phyloP scores from a whole-genome alignment of 1,140 invertebrate genomes.

The Microvelia longipes region DNA sequence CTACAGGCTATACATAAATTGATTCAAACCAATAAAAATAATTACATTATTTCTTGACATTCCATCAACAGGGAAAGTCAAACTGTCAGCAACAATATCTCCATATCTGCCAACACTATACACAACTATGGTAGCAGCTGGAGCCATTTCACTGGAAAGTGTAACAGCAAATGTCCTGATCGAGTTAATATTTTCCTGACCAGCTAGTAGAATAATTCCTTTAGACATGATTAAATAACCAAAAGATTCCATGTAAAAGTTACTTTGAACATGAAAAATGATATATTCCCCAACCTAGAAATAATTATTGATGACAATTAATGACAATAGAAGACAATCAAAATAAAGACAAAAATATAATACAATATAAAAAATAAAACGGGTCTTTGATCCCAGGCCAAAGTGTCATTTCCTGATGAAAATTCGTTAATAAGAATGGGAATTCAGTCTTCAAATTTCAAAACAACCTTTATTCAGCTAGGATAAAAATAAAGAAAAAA shows the following conservation, averaged over 20 bases:
- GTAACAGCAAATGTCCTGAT: conserved; percentile 78
- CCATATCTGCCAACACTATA: conserved; percentile 72
- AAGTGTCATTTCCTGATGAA: no score
- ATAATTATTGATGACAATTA: conserved; percentile 5
- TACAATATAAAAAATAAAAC: no score
- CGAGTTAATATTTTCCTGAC: conserved; percentile 49
- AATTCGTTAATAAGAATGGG: no score
- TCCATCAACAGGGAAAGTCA: conserved; percentile 89
- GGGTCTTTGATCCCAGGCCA: no score
- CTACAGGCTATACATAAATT: no score
- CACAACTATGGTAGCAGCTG: conserved; percentile 73
- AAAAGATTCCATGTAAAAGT: conserved; percentile 76
- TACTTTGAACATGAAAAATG: conserved; percentile 83
- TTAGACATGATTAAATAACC: conserved; percentile 84
- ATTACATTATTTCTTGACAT: conserved; percentile 75
- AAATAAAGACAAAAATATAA: no score
- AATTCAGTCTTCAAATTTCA: no score
- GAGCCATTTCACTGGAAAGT: conserved; percentile 85
- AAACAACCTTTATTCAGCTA: no score
- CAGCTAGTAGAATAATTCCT: conserved; percentile 55
- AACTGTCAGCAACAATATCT: conserved; percentile 73
- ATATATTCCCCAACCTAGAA: conserved; percentile 79
- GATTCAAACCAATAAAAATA: no score
- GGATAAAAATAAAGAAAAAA: no score
- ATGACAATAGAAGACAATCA: no score